Conservation (phyloP, 2,113 vertebrate species). For the Dasyornis broadbenti region DNA sequence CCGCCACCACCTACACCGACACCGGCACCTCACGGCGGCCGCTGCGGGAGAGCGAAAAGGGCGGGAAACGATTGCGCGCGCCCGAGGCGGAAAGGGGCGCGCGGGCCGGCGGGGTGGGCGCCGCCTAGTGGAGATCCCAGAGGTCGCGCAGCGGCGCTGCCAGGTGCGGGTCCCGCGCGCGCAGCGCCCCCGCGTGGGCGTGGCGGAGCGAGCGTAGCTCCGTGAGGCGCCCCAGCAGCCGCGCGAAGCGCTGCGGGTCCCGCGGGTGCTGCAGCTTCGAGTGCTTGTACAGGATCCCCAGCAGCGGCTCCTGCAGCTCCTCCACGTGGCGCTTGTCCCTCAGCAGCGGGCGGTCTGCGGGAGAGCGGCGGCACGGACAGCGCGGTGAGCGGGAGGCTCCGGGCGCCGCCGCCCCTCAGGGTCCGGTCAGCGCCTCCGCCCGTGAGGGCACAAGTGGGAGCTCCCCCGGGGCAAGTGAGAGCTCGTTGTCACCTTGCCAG, state of each 20-base stretch:
- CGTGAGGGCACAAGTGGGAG: background rate
- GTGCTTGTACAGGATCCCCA: slow-evolving; percentile 85
- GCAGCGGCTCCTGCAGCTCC: slow-evolving; percentile 86
- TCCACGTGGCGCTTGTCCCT: slow-evolving; percentile 83
- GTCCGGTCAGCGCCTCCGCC: background rate
- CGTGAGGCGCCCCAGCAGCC: slow-evolving; percentile 83
- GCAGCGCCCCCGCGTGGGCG: slow-evolving; percentile 83
- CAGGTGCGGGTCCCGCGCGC: slow-evolving; percentile 58
- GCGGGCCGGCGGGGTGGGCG: background rate
- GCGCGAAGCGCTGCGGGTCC: slow-evolving; percentile 83
- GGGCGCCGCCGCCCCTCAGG: background rate
- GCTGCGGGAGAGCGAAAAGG: background rate
- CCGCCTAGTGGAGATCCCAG: slow-evolving; percentile 64
- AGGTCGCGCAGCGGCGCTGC: slow-evolving; percentile 55
- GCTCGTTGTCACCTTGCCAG: background rate
- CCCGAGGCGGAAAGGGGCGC: background rate
- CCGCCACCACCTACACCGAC: background rate
- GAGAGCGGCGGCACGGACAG: background rate
- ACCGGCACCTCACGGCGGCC: background rate
- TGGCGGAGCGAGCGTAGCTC: slow-evolving; percentile 87
- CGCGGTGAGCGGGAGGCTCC: background rate
- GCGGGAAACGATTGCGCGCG: background rate
- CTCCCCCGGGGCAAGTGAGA: background rate
- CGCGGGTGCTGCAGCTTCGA: slow-evolving; percentile 73
- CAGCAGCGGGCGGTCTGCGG: slow-evolving; percentile 80